Base-by-base conservation (phyloP, 2,888 invertebrate species). In the Gisinianus flammeolus region DNA sequence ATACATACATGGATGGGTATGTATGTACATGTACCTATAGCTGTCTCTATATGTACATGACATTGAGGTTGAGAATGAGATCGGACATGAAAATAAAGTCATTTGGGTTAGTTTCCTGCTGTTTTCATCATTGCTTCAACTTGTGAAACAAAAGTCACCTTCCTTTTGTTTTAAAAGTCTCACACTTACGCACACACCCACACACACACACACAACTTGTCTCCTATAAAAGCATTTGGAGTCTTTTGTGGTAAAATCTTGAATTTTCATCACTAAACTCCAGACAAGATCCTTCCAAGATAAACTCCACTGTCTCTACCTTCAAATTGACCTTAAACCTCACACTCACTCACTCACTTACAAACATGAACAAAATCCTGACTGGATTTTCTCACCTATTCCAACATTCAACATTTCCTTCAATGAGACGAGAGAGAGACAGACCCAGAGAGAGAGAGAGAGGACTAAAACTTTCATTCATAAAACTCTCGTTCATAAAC, bases 81-180 rank as follows among this genome's bases (percentile, higher is more conserved):
- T 73, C 35, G 33, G 35, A 56, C 56, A 71, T 24, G 56, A 73
- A 73, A 73, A 73, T 73, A 73, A 62, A 62, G 73, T 62, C 31
- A 73, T 73, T 73, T 72, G 33, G 22, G 22, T 16, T 33, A 22
- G 73, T 62, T 73, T 73, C 73, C 73, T 73, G 73, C 73, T 73
- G 62, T 73, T 73, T 64, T 73, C 73, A 73, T 73, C 73, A 22
- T 62, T 62, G 26, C 12, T 58, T 30, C 58, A 54, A 58, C 58
- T 72, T 58, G 24, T 26, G 26, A 28, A 33, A 67, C 67, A 31
- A 56, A 58, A 31, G 58, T 31, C 54, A 72, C 58, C 72, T 73
- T 33, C 56, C 35, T 64, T 73, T 73, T 73, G 62, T 62, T 73
- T 73, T 62, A 62, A 70, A 54, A 73, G 62, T 62, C 62, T 26